Percentiles rank a stretch among this genome's conserved stretches.
These are phyloP conservation scores for Heloderma charlesbogerti DNA, from an alignment of 2,113 vertebrate genomes.

Conservation along the genomic window DNA sequence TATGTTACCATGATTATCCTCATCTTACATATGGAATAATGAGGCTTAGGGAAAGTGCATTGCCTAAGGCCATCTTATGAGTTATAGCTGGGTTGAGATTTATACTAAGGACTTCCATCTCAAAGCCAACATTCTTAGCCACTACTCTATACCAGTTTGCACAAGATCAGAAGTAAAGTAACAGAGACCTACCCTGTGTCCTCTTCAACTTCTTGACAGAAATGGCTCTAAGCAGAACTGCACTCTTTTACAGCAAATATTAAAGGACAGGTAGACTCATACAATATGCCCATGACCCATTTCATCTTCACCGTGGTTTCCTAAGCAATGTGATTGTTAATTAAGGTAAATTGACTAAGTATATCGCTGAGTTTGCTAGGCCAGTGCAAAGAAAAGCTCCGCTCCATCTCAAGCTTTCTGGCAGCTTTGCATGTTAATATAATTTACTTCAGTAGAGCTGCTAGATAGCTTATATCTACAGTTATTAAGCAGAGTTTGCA, in stretches of 20 bases:
- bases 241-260: neutral
- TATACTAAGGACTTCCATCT: neutral
- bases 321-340: neutral
- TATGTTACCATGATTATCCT: neutral
- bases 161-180: neutral
- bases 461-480: neutral
- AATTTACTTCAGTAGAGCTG: neutral
- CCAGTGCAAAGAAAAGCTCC: neutral
- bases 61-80: too few relatives aligned
- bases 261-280: neutral
- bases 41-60: neutral
- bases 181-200: neutral
- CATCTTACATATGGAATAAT: neutral
- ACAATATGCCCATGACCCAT: neutral
- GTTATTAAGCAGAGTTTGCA: neutral
- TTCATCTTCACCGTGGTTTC: neutral
- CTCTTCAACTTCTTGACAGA: neutral
- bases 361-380: neutral
- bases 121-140: neutral
- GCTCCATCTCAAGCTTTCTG: neutral
- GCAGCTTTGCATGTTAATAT: neutral
- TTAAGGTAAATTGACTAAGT: neutral
- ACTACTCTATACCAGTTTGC: neutral
- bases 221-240: neutral
- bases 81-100: neutral